Conservation (phyloP, 2,888 invertebrate genomes). For the Xestia rhomboidea region DNA sequence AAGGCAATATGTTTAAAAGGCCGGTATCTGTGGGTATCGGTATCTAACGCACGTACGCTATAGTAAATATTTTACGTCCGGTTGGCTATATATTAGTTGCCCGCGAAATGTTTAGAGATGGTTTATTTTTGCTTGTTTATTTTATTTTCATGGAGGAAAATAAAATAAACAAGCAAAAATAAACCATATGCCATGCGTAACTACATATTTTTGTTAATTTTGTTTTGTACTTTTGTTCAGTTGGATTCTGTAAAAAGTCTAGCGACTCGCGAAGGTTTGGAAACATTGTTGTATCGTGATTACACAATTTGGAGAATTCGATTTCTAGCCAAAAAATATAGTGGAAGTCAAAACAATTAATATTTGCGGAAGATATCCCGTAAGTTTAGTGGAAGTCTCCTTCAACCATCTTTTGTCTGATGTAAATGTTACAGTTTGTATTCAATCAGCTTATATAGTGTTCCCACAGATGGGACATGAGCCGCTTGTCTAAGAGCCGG, state of each 20-base stretch:
- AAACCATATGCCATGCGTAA: no score
- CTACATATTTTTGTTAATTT: neutral
- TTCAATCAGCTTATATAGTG: neutral
- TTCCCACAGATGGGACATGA: neutral
- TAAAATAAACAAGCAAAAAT: no score
- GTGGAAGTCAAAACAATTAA: no score
- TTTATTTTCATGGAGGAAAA: conserved; percentile 15
- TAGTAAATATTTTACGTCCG: conserved; percentile 53
- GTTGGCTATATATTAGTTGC: conserved; percentile 48
- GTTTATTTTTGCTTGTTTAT: conserved; percentile 40
- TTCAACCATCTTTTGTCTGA: neutral
- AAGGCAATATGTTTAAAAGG: conserved; percentile 50
- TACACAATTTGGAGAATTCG: neutral
- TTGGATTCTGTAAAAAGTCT: neutral
- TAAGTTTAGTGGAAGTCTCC: no score
- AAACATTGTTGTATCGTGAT: neutral
- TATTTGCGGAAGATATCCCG: no score
- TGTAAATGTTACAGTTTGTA: neutral
- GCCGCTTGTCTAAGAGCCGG: neutral
- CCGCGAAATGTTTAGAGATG: conserved; percentile 34
- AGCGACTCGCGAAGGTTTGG: neutral
- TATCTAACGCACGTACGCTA: conserved; percentile 44
- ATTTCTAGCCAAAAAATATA: neutral
- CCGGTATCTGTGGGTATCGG: conserved; percentile 24
- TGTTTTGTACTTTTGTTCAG: neutral